Evolutionary conservation across 37 sponge, comb jelly and placozoan species (phyloP).

Genomic region (Agelas oroides): DNA sequence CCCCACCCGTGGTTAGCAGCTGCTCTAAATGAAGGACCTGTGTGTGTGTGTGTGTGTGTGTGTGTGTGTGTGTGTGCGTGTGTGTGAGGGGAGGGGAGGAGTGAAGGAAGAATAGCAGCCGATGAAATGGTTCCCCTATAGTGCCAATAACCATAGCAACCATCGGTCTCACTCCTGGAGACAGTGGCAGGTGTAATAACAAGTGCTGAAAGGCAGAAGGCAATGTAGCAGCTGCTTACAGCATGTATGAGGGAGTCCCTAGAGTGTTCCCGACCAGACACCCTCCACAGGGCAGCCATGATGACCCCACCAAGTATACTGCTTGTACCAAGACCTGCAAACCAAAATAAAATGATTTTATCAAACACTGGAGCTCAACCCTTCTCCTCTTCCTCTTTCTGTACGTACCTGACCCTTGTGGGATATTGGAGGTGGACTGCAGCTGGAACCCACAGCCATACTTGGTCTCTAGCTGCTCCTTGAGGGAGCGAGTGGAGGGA

Average conservation of each 20-base stretch:
- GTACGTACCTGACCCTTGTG: constrained; percentile 90
- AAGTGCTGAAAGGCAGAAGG: too few relatives aligned
- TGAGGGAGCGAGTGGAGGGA: constrained; percentile 62
- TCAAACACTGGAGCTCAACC: too few relatives aligned
- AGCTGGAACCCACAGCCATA: constrained; percentile 81
- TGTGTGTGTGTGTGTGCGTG: background rate
- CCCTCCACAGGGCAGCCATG: constrained; percentile 76
- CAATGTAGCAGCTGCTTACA: too few relatives aligned
- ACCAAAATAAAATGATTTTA: background rate
- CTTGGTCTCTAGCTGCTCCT: constrained; percentile 63
- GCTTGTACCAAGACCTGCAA: constrained; percentile 83
- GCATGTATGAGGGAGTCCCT: constrained; percentile 78
- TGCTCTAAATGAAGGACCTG: constrained; percentile 85
- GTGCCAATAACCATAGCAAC: background rate
- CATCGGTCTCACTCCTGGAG: too few relatives aligned
- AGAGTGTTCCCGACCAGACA: constrained; percentile 50
- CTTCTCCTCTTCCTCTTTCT: too few relatives aligned
- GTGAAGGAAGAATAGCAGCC: constrained; percentile 1
- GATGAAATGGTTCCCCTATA: too few relatives aligned
- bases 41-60: too few relatives aligned
- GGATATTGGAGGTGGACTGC: constrained; percentile 60
- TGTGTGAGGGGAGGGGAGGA: too few relatives aligned
- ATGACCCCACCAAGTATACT: constrained; percentile 83
- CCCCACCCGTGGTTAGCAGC: constrained; percentile 89
- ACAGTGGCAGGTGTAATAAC: too few relatives aligned